A percentile compares a stretch with the other conserved stretches of the same genome.
Evolutionary conservation across 2,888 invertebrate species (phyloP).

Genomic region (Oithona nana): DNA sequence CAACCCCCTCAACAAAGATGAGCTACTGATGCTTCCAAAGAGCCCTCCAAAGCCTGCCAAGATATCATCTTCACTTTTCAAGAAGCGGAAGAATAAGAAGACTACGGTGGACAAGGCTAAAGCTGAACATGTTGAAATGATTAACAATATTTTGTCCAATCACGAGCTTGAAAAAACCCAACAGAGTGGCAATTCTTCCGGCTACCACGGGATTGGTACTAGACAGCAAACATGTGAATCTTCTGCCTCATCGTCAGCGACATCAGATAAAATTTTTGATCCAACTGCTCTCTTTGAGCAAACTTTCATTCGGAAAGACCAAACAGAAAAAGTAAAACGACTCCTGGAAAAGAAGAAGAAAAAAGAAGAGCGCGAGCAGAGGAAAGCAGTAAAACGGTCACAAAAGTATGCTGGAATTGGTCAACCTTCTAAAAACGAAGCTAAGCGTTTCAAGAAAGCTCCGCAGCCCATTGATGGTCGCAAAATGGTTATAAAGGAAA

Average conservation of each 20-base stretch:
- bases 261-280: background rate
- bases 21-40: background rate
- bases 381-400: background rate
- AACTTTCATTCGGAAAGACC: too few species aligned
- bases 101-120: background rate
- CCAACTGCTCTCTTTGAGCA: background rate
- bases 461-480: background rate
- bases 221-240: too few species aligned
- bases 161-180: background rate
- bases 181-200: background rate
- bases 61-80: background rate
- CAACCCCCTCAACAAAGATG: background rate
- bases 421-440: background rate
- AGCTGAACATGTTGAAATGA: background rate
- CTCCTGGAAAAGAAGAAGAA: conserved; percentile 3
- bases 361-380: background rate
- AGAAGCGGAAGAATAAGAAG: background rate
- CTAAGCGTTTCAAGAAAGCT: background rate
- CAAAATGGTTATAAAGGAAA: background rate
- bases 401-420: background rate
- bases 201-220: too few species aligned
- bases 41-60: background rate
- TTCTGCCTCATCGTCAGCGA: background rate
- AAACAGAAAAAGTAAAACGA: background rate
- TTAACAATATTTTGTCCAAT: background rate